Evolutionary conservation across 2,113 vertebrate species (phyloP), one percentile per base, ranked within the genome.

Genomic region (Vicugna pacos): DNA sequence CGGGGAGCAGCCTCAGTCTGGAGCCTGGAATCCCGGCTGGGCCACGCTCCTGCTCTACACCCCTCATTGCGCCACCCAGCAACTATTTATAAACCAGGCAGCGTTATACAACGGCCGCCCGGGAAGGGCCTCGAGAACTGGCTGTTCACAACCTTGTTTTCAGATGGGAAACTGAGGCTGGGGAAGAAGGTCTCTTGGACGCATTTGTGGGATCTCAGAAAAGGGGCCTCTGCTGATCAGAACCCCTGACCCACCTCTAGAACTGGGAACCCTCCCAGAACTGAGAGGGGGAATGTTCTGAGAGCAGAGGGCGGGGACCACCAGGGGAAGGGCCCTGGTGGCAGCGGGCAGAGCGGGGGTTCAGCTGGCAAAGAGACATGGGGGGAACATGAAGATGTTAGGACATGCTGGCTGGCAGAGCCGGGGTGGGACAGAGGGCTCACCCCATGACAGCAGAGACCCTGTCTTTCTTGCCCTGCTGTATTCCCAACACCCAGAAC

Each of bases 381-480:
- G 38, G 35, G 32, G 32, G 24, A 17, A 24, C 7, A 0, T 4
- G 75, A 24, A 6, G 58, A 5, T 30, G 73, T 15, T 26, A 30
- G n/a, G 24, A 58, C 62, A 24, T 10, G 6, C 2, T 6, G 32
- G 76, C 16, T 26, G 42, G 50, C 35, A 26, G n/a, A 56, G 76
- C 20, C 9, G 7, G 5, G n/a, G 8, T 14, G 32, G 48, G 20
- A 52, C 3, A 1, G 15, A 6, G 56, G 58, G 20, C 20, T 5
- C 9, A 38, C n/a, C 30, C 9, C 6, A 0, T 0, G 7, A 75
- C 14, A 1, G 56, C 42, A n/a, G 62, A 17, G 12, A 52, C 72
- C 64, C 11, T 9, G 42, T 32, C 19, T 46, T 35, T 89, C 54
- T 35, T 11, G 62, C 24, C 38, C 54, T 4, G 16, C 35, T 50